A percentile compares a stretch with the other conserved stretches of the same genome.
These are phyloP conservation scores for Noctua pronuba DNA, from an alignment of 2,888 invertebrate species.

Conservation along the genomic window DNA sequence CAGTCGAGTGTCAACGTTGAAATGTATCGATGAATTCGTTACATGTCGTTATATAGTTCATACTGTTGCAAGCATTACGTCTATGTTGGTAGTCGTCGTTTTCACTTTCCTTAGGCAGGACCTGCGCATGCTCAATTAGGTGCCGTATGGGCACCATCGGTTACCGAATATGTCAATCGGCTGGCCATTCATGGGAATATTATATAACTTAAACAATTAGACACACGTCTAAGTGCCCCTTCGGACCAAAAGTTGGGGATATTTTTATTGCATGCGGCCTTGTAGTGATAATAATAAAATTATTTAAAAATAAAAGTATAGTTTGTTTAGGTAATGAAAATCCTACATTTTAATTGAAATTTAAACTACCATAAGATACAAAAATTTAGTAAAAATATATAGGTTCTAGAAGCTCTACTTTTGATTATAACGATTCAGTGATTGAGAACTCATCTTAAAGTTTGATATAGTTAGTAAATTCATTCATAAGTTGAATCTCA, in stretches of 20 bases:
- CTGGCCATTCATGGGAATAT: constrained; percentile 79
- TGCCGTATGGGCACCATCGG: constrained; percentile 81
- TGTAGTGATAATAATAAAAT: constrained; percentile 12
- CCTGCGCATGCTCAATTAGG: constrained; percentile 85
- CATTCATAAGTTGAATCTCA: background rate
- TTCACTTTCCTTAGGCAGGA: constrained; percentile 90
- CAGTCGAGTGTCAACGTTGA: constrained; percentile 81
- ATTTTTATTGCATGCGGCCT: constrained; percentile 46
- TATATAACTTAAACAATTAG: constrained; percentile 79
- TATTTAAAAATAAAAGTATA: background rate
- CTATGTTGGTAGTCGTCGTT: constrained; percentile 80
- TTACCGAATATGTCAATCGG: constrained; percentile 81
- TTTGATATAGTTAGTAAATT: constrained; percentile 6
- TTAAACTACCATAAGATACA: too few species aligned
- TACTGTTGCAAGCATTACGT: constrained; percentile 88
- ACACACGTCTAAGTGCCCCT: constrained; percentile 31
- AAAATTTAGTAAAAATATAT: background rate
- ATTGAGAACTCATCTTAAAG: background rate
- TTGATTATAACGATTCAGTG: background rate
- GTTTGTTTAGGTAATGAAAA: background rate
- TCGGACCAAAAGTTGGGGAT: constrained; percentile 22
- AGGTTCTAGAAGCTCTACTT: background rate
- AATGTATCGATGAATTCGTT: constrained; percentile 84
- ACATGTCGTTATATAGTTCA: constrained; percentile 89
- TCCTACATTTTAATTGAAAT: background rate